Evolutionary conservation across 2,888 invertebrate genomes (phyloP), one percentile per base, ranked within the genome.

Genomic region (Amphiduros pacificus): DNA sequence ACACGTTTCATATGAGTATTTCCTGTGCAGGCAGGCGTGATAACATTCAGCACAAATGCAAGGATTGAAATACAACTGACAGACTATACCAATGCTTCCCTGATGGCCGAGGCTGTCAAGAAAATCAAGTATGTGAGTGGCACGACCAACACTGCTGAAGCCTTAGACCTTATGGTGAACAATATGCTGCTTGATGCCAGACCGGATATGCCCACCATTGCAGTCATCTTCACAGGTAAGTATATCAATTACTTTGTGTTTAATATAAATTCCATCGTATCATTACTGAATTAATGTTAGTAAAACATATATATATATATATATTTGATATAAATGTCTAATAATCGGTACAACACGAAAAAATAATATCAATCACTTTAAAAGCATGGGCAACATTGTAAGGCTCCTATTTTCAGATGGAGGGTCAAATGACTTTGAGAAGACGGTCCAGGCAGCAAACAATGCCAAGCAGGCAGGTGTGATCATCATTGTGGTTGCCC

Each of bases 101-200:
- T 71, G 9, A 49, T 74, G 4, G 57, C 54, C 6, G 58, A 61
- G 4, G 75, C 74, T n/a, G 66, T 78, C 28, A 73, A 68, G 41
- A 36, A 52, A 2, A 71, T 74, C 14, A 65, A 63, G 26, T 77
- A 77, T 63, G 65, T 61, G 5, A 72, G 70, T 32, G 79, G 79
- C 1, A 71, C 65, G 29, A 77, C 78, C 22, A 77, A 78, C 70
- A 76, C 78, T 0, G 77, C 76, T 6, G 76, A 66, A 22, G 78
- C 73, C 14, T 57, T 79, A n/a, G n/a, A n/a, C n/a, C n/a, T n/a
- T n/a, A n/a, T n/a, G n/a, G n/a, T n/a, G n/a, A n/a, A n/a, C n/a
- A n/a, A n/a, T n/a, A n/a, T n/a, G n/a, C n/a, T n/a, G n/a, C n/a
- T n/a, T 4, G 24, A 24, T 27, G 9, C 17, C 51, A 51, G 51